Evolutionary conservation across 2,113 vertebrate genomes (phyloP).

Genomic region (Leucopternis melanops): DNA sequence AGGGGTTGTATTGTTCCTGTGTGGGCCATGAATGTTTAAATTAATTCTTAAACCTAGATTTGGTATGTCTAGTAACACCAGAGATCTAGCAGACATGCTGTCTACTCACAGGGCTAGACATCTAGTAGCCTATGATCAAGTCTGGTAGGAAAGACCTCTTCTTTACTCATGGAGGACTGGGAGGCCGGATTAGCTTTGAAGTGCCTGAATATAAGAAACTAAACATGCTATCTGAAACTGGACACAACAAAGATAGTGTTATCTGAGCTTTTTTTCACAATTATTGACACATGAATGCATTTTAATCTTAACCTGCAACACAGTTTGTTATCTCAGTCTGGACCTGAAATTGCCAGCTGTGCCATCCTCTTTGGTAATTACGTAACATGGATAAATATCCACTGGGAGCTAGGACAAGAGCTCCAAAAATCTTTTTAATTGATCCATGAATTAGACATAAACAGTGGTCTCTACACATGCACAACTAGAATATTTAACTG

Average conservation of each 20-base stretch:
- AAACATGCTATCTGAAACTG: neutral
- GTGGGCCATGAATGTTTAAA: neutral
- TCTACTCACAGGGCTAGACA: neutral
- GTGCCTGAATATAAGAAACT: neutral
- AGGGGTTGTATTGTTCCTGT: neutral
- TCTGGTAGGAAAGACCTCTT: neutral
- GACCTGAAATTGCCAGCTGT: constrained; percentile 12
- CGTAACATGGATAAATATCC: neutral
- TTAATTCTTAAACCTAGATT: neutral
- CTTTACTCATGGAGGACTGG: neutral
- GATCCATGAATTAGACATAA: neutral
- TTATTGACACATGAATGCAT: neutral
- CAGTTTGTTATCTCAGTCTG: neutral
- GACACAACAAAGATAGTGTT: neutral
- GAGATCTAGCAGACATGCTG: rapidly evolving
- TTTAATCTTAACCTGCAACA: neutral
- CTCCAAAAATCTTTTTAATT: neutral
- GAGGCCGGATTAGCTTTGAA: neutral
- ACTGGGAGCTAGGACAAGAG: neutral
- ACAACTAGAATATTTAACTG: neutral
- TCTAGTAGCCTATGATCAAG: neutral
- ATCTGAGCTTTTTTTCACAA: neutral
- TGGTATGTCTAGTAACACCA: neutral
- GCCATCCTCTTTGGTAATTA: neutral
- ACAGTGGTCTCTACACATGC: neutral